Conservation (phyloP, 2,888 invertebrate genomes). For the Keiferia lycopersicella region DNA sequence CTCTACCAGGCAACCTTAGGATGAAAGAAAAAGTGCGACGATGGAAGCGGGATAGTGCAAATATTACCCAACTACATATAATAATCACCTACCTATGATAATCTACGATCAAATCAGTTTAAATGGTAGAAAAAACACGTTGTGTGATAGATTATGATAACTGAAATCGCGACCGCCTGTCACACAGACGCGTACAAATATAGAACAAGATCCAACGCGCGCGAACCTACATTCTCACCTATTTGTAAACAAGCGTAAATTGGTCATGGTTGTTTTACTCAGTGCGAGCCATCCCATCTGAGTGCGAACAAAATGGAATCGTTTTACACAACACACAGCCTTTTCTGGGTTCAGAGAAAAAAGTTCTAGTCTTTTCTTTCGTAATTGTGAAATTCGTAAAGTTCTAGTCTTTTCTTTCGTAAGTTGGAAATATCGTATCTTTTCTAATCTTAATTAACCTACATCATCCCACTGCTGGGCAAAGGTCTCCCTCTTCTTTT, state of each 20-base stretch:
- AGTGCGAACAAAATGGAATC: constrained; percentile 30
- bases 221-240: constrained; percentile 52
- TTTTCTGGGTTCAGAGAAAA: not conserved
- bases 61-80: too few relatives aligned
- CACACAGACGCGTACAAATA: constrained; percentile 31
- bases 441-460: too few relatives aligned
- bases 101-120: too few relatives aligned
- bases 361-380: not conserved
- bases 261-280: constrained; percentile 41
- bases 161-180: constrained; percentile 33
- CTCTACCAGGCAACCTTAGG: too few relatives aligned
- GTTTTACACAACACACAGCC: not conserved
- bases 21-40: too few relatives aligned
- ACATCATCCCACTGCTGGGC: too few relatives aligned
- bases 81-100: too few relatives aligned
- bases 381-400: too few relatives aligned
- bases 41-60: too few relatives aligned
- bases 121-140: not conserved
- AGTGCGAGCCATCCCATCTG: constrained; percentile 30
- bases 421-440: too few relatives aligned
- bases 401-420: too few relatives aligned
- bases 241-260: constrained; percentile 55
- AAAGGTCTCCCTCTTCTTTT: too few relatives aligned
- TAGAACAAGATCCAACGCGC: constrained; percentile 44
- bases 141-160: not conserved